Base-by-base conservation (phyloP, 2,888 invertebrate species). In the Nomada flava region DNA sequence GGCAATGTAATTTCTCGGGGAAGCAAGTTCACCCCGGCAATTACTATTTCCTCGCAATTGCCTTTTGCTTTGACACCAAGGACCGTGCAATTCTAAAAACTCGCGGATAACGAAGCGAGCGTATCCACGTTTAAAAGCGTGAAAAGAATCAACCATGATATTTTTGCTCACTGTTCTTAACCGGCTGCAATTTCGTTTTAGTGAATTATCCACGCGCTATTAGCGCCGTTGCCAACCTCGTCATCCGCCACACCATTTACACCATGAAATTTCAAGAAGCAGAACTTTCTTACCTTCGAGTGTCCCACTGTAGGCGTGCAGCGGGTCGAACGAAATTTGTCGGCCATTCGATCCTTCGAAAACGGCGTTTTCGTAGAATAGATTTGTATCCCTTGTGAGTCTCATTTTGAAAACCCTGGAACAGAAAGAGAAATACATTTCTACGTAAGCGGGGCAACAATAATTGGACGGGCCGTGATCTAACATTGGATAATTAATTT, bases 301-400 rank as follows among this genome's bases (percentile, higher is more conserved):
- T 65, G 90, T 90, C 50, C 95, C 95, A 36, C 88, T 91, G 85
- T 95, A 94, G 23, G 93, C 92, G 78, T 93, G 93, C 65, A 86
- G 73, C n/a, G 91, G 90, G 90, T 94, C 94, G 89, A 93, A 94
- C 68, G 87, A 81, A 69, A 94, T 87, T 55, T 90, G 90, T 18
- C 93, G 92, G 20, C 93, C 93, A 50, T 92, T 91, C 71, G 93
- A 93, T 76, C 92, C 92, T 90, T 95, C 94, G 85, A 95, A 92
- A 26, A 93, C 89, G 47, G 93, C 92, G 76, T 94, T 93, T 13
- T 94, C 91, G 79, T 94, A 92, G 88, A 94, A 94, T 3, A 95
- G 87, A 15, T 88, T 88, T 10, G 90, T 91, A 79, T 94, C 94
- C 79, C 94, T 94, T 18, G 91, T 89, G 62, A 93, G 91, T 67